Conservation (phyloP, 2,113 vertebrate species). For the Austrofundulus limnaeus region DNA sequence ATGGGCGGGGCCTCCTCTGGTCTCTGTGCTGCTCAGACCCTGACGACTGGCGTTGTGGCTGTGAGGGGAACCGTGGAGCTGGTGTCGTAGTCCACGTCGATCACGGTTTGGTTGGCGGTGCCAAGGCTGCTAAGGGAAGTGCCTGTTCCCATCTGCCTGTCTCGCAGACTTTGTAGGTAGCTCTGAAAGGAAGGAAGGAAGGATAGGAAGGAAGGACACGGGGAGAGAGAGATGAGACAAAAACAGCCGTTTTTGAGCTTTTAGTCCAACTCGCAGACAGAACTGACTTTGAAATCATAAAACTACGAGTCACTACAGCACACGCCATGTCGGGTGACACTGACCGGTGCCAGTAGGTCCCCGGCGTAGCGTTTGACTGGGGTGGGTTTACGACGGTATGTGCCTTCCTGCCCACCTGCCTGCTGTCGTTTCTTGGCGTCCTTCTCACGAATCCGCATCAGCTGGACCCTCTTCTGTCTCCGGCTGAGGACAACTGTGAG, state of each 20-base stretch:
- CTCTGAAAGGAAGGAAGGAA: constrained; percentile 79
- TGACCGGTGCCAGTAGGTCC: constrained; percentile 88
- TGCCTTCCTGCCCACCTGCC: constrained; percentile 80
- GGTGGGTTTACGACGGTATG: constrained; percentile 80
- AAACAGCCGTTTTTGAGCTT: neutral
- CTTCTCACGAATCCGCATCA: constrained; percentile 85
- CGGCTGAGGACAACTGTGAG: constrained; percentile 82
- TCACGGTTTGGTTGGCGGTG: constrained; percentile 75
- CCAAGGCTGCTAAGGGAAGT: constrained; percentile 81
- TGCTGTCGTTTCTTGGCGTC: constrained; percentile 84
- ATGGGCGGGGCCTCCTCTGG: constrained; percentile 11
- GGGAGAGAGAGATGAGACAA: constrained; percentile 13
- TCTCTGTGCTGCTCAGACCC: constrained; percentile 64
- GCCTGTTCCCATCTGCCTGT: constrained; percentile 82
- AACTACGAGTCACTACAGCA: constrained; percentile 38
- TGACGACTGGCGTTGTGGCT: constrained; percentile 73
- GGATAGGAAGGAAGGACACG: no score
- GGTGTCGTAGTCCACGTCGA: constrained; percentile 85
- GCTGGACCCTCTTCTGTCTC: constrained; percentile 85
- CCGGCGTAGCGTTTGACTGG: constrained; percentile 83
- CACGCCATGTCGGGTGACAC: constrained; percentile 64
- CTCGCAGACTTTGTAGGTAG: constrained; percentile 88
- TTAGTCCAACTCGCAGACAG: neutral
- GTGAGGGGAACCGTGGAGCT: constrained; percentile 85
- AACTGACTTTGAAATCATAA: neutral